Evolutionary conservation across 2,888 invertebrate genomes (phyloP), one percentile per base, ranked within the genome.

Genomic region (Cryptocephalus primarius): DNA sequence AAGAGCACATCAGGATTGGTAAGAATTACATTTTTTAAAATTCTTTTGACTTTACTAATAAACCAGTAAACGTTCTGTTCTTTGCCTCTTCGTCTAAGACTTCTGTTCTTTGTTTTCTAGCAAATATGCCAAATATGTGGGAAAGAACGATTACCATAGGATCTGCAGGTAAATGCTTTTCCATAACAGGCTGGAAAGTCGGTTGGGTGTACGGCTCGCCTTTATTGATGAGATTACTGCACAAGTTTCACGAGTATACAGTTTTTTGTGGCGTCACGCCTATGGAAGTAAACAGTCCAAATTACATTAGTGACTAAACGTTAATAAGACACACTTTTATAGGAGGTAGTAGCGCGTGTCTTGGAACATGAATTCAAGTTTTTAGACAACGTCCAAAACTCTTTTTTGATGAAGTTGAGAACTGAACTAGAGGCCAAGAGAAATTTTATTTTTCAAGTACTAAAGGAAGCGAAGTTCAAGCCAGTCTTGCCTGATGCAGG

Each of bases 91-190:
- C 32, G 11, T 38, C 9, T 33, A 22, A 9, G 10, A 44, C 10
- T 8, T 39, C 12, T 8, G 10, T 9, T 32, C 11, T 10, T 44
- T 41, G 3, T 46, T 46, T 60, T 57, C 44, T 63, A 85, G 93
- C 91, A 0, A 85, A 91, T 0, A 68, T 99, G 8, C 96, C 96
- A 0, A 93, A 75, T n/a, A 99, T 99, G 97, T 97, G 92, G 87
- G 93, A 97, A 53, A 78, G 96, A 22, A 97, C 97, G 0, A 82
- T 99, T 34, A 95, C 96, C 0, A 82, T 99, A 52, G 95, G 97
- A 0, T 95, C 95, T 31, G 96, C 94, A 0, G 97, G 97, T 1
- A 99, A 97, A 76, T 92, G 94, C 1, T 96, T 97, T 74, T 93
- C 92, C 44, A 91, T 92, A 9, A 99, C 97, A 1, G 97, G 97